phyloP scores from a whole-genome alignment of 2,113 vertebrate genomes.

The Myrmophylax atrothorax region DNA sequence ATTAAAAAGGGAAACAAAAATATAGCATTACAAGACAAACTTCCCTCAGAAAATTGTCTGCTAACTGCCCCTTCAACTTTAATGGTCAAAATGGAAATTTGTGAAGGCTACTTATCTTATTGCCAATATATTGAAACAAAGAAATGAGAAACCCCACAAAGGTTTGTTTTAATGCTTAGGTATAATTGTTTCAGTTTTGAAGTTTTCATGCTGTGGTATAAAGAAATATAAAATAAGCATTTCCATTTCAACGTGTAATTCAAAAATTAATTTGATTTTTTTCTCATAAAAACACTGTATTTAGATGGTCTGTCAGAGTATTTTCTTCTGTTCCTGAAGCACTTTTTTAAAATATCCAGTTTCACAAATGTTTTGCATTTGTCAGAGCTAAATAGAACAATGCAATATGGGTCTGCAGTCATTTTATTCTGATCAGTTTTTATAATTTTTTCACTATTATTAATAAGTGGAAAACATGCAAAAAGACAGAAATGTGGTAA shows the following conservation, averaged over 20 bases:
- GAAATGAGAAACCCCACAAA: fast-evolving
- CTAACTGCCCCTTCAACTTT: not conserved
- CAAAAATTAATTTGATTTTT: not conserved
- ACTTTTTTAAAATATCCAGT: not conserved
- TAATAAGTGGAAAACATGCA: not conserved
- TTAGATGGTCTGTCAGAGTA: not conserved
- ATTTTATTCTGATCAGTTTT: not conserved
- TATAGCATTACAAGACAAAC: not conserved
- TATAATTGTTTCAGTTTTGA: not conserved
- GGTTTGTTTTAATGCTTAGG: fast-evolving
- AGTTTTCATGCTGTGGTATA: not conserved
- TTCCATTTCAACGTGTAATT: not conserved
- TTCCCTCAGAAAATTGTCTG: not conserved
- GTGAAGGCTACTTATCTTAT: not conserved
- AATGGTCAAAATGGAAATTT: not conserved
- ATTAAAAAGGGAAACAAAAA: not conserved
- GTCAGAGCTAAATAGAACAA: not conserved
- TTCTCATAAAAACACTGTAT: not conserved
- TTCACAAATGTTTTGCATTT: not conserved
- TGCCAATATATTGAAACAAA: not conserved
- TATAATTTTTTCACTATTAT: not conserved
- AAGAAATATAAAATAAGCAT: not conserved
- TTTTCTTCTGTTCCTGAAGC: not conserved
- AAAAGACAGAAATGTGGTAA: not conserved
- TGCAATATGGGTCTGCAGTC: not conserved